These are phyloP conservation scores for Sitta carolinensis DNA, from an alignment of 2,797 vertebrate species.

Conservation along the genomic window DNA sequence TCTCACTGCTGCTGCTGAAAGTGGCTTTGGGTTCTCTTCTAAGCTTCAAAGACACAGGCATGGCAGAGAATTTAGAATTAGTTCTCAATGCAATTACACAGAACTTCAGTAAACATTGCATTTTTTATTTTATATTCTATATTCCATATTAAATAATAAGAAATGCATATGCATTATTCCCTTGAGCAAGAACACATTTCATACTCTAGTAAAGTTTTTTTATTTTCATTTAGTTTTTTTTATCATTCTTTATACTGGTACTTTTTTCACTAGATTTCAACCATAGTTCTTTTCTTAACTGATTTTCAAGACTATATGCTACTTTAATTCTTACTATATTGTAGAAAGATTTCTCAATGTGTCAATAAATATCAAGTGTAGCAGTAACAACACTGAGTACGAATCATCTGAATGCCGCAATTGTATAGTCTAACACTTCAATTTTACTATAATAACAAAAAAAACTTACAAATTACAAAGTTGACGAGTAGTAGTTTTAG, in stretches of 20 bases:
- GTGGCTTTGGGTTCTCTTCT: not conserved
- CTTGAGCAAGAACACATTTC: not conserved
- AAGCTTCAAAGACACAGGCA: not conserved
- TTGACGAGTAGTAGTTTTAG: not conserved
- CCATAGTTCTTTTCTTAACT: not conserved
- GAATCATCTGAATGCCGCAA: not conserved
- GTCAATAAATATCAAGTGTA: not conserved
- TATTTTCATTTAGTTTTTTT: not conserved
- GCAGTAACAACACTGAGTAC: not conserved
- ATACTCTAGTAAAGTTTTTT: not conserved
- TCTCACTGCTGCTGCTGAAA: not conserved
- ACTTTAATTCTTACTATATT: not conserved
- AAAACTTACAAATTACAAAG: not conserved
- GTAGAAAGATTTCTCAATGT: not conserved
- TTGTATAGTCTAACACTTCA: not conserved
- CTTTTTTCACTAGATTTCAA: not conserved
- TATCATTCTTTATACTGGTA: not conserved
- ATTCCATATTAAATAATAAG: not conserved
- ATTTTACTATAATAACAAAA: not conserved
- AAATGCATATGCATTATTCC: not conserved
- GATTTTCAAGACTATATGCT: not conserved
- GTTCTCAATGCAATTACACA: not conserved
- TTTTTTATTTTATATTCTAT: not conserved
- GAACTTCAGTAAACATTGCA: not conserved
- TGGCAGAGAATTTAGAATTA: not conserved